These are phyloP conservation scores for Drosophila biarmipes DNA, from an alignment of 1,140 invertebrate species.

Conservation along the genomic window DNA sequence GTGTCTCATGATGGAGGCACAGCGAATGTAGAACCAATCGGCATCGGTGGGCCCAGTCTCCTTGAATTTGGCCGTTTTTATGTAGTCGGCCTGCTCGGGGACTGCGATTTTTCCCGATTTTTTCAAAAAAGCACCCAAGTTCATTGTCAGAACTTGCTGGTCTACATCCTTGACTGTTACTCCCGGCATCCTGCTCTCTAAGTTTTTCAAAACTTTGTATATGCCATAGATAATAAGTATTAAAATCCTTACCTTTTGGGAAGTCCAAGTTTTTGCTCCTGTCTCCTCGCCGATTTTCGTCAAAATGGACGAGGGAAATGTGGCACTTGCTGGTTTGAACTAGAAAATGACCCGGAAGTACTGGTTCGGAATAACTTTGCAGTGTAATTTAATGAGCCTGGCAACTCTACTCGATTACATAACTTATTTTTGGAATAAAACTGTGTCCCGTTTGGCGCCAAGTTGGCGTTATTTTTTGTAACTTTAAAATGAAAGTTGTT, in stretches of 20 bases:
- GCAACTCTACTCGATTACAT: neutral
- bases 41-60: slow-evolving; percentile 98
- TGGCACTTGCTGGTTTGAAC: neutral
- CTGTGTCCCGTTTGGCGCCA: no score
- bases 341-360: neutral
- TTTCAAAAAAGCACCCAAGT: slow-evolving; percentile 97
- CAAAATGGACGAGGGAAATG: slow-evolving; percentile 18
- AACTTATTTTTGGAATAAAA: neutral
- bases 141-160: slow-evolving; percentile 97
- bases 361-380: neutral
- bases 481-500: no score
- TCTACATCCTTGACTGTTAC: slow-evolving; percentile 98
- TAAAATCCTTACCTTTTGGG: slow-evolving; percentile 2
- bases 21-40: slow-evolving; percentile 98
- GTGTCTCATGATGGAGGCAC: slow-evolving; percentile 96
- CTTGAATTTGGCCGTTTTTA: slow-evolving; percentile 97
- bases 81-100: slow-evolving; percentile 98
- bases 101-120: slow-evolving; percentile 99
- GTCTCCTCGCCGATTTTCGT: neutral
- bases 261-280: neutral
- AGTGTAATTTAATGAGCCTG: neutral
- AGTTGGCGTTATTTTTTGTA: no score
- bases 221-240: neutral
- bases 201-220: neutral
- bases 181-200: slow-evolving; percentile 89